Evolutionary conservation across 2,113 vertebrate genomes (phyloP), one percentile per base, ranked within the genome.

Genomic region (Abramis brama): DNA sequence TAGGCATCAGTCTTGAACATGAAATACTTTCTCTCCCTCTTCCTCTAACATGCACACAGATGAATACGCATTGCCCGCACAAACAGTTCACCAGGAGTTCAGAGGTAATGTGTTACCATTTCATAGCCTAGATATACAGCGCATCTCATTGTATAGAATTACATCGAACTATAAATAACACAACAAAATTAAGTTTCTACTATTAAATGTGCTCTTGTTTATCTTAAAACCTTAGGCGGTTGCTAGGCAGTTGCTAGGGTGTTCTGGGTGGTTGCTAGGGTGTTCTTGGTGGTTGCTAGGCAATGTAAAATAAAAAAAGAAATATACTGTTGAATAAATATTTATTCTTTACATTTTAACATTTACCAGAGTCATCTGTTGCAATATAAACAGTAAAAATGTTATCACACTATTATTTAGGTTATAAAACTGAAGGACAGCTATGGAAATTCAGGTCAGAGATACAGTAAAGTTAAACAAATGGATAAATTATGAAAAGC

Each of bases 21-120:
- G 84, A 78, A 81, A 86, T 81, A 77, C 79, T 91, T 93, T 94
- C 91, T 90, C 89, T 89, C 89, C 87, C 62, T 81, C 90, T 89
- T 90, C 86, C 75, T 76, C 17, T 55, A 33, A 74, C 83, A 80
- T 27, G 13, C 83, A 84, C 73, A 64, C 83, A 77, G 23, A 79
- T 39, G 33, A n/a, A 79, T 79, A 43, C 13, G 12, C 30, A 13
- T 33, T 79, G 30, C 33, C 50, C n/a, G 10, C n/a, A 59, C 13
- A 62, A 68, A 43, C 66, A 43, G 55, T 74, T 57, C 47, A 86
- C 55, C 33, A 27, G 30, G 25, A 59, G 81, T 75, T 88, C 57
- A 88, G 11, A 80, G 79, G 79, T 85, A 52, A 88, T 4, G 4
- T 60, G 84, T 86, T 68, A 88, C 10, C 62, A 78, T 62, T 64